A percentile compares a stretch with the other conserved stretches of the same genome.
Evolutionary conservation across 2,797 vertebrate genomes (phyloP).

Genomic region (Merluccius polli): DNA sequence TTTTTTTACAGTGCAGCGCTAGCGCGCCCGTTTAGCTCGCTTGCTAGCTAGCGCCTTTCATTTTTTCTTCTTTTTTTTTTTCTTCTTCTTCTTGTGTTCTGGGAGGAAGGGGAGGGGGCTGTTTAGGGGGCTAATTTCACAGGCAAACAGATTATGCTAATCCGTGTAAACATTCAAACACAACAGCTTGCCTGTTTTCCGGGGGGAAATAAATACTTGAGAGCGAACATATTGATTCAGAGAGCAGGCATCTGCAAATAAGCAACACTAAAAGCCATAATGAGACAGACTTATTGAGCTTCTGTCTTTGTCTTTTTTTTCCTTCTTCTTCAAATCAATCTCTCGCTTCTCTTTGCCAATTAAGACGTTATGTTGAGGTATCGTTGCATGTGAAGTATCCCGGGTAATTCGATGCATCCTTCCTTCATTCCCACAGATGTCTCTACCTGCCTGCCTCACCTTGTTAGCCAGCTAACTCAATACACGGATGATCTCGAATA

Average conservation of each 20-base stretch:
- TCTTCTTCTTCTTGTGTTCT: conserved; percentile 53
- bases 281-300: conserved; percentile 69
- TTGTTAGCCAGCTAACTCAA: conserved; percentile 12
- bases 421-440: conserved; percentile 15
- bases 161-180: conserved; percentile 82
- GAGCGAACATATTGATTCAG: conserved; percentile 73
- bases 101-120: conserved; percentile 43
- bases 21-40: conserved; percentile 32
- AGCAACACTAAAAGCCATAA: conserved; percentile 67
- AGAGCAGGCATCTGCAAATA: conserved; percentile 67
- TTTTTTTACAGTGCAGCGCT: too few relatives aligned
- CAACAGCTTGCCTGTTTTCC: conserved; percentile 75
- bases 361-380: conserved; percentile 49
- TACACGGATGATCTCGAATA: conserved; percentile 31
- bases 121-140: conserved; percentile 82
- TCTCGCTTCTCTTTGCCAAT: conserved; percentile 50
- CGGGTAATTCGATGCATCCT: conserved; percentile 22
- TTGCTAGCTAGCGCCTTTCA: conserved; percentile 61
- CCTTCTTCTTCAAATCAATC: neutral
- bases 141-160: conserved; percentile 84
- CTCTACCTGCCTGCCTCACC: conserved; percentile 5
- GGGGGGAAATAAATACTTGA: conserved; percentile 76
- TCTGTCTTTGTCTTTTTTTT: conserved; percentile 33
- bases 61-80: conserved; percentile 26
- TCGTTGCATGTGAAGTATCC: conserved; percentile 20